Evolutionary conservation across 2,888 invertebrate species (phyloP).

Genomic region (Congeria kusceri): DNA sequence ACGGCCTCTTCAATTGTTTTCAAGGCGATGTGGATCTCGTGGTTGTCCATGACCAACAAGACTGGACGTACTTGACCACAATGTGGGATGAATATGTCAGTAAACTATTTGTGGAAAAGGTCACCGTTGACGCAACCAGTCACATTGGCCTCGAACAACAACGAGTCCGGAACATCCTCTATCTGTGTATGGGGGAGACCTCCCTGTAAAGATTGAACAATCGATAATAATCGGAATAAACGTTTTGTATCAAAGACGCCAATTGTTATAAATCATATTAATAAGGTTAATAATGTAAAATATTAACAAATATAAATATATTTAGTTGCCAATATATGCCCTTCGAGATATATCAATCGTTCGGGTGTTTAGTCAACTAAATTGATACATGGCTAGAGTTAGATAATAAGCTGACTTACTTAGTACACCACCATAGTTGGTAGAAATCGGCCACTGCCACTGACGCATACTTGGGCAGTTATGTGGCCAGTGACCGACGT

Average conservation of each 20-base stretch:
- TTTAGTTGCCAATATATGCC: too few species aligned
- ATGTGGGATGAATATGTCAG: slow-evolving; percentile 24
- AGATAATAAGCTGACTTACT: slow-evolving; percentile 4
- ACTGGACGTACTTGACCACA: slow-evolving; percentile 36
- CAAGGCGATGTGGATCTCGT: slow-evolving; percentile 18
- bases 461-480: slow-evolving; percentile 19
- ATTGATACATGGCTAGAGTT: too few species aligned
- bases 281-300: too few species aligned
- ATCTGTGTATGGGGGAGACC: slow-evolving; percentile 12
- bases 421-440: slow-evolving; percentile 31
- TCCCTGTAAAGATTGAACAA: slow-evolving; percentile 1
- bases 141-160: slow-evolving; percentile 18
- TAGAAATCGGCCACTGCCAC: slow-evolving; percentile 26
- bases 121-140: slow-evolving; percentile 28
- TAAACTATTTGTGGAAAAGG: slow-evolving; percentile 33
- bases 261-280: too few species aligned
- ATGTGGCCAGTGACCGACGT: slow-evolving; percentile 16
- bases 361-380: too few species aligned
- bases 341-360: too few species aligned
- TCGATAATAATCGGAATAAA: too few species aligned
- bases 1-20: slow-evolving; percentile 16
- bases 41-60: slow-evolving; percentile 29
- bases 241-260: too few species aligned
- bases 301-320: too few species aligned
- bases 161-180: slow-evolving; percentile 30